phyloP scores from a whole-genome alignment of 2,113 vertebrate genomes.

The Rhinoderma darwinii region DNA sequence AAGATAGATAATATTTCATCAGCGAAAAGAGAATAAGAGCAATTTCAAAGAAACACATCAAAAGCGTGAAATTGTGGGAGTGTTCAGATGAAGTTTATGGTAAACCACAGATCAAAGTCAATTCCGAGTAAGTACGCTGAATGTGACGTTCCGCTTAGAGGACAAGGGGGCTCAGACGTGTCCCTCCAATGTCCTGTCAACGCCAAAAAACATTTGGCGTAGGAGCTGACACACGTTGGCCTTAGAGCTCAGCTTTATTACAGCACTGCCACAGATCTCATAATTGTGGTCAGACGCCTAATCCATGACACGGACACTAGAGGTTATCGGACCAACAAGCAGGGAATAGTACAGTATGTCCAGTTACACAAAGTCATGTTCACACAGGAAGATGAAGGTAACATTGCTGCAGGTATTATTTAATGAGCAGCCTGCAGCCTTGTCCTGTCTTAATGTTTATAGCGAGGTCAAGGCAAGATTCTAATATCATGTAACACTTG shows the following conservation, averaged over 20 bases:
- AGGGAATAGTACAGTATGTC: neutral
- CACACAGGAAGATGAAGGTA: constrained; percentile 6
- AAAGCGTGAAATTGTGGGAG: constrained; percentile 14
- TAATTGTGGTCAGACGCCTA: neutral
- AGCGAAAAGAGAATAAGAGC: constrained; percentile 30
- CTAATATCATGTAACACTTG: neutral
- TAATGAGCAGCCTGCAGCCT: neutral
- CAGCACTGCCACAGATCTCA: neutral
- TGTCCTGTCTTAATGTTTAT: neutral
- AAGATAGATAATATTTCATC: constrained; percentile 7
- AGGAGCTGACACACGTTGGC: neutral
- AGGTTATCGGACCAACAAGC: neutral
- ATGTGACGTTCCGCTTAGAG: neutral
- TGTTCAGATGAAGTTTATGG: neutral
- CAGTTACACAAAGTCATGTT: neutral
- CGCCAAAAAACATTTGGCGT: neutral
- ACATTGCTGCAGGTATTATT: neutral
- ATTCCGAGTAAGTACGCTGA: neutral
- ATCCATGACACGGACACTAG: neutral
- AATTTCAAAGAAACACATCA: constrained; percentile 34
- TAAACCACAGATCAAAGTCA: constrained; percentile 37
- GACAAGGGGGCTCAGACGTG: neutral
- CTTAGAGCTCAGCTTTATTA: neutral
- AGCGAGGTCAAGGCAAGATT: neutral
- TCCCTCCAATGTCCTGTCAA: constrained; percentile 12